Conservation (phyloP, 1,140 invertebrate species). For the Vollenhovia emeryi region DNA sequence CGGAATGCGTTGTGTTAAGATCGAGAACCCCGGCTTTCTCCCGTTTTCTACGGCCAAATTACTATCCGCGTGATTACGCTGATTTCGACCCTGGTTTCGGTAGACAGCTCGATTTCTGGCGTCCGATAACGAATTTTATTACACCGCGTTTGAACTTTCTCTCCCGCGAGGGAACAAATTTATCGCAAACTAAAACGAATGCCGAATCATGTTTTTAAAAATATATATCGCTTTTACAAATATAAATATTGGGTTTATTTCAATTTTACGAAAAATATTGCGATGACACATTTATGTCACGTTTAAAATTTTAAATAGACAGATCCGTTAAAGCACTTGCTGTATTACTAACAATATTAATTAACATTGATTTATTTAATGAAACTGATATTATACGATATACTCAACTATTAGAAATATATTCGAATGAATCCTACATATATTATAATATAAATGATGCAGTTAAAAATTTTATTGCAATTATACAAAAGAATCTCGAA, state of each 20-base stretch:
- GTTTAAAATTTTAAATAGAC: neutral
- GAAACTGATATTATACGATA: neutral
- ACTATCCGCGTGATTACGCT: slow-evolving; percentile 66
- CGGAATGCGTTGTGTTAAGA: slow-evolving; percentile 70
- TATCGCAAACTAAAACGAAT: neutral
- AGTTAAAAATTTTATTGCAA: neutral
- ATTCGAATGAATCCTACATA: neutral
- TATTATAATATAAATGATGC: neutral
- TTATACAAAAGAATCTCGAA: neutral
- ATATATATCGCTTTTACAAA: neutral
- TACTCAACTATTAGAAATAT: neutral
- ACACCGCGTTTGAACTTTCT: slow-evolving; percentile 33
- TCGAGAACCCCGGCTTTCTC: slow-evolving; percentile 76
- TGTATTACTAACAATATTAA: neutral
- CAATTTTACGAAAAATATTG: neutral
- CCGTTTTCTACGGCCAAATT: slow-evolving; percentile 64
- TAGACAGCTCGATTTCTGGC: slow-evolving; percentile 29
- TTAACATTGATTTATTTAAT: neutral
- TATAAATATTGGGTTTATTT: neutral
- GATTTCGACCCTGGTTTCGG: slow-evolving; percentile 75
- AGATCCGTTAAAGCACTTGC: neutral
- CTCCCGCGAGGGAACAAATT: slow-evolving; percentile 4
- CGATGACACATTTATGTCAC: neutral
- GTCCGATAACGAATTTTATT: slow-evolving; percentile 22
- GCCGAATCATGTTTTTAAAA: neutral